A percentile compares a stretch with the other conserved stretches of the same genome.
These are phyloP conservation scores for Dolichotis patagonum DNA, from an alignment of 2,113 vertebrate species.

Conservation along the genomic window DNA sequence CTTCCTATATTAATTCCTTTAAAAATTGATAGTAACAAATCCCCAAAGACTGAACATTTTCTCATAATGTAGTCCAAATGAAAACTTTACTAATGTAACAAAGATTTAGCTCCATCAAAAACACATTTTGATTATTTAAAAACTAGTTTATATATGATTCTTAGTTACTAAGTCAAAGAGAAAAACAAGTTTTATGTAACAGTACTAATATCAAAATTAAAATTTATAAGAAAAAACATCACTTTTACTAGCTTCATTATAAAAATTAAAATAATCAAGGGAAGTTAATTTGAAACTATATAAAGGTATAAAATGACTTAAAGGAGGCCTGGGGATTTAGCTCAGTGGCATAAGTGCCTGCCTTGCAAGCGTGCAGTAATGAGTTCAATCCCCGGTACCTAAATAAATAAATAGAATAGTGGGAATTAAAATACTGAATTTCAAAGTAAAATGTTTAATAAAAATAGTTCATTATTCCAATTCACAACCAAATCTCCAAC, in stretches of 20 bases:
- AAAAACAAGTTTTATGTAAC: neutral
- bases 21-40: neutral
- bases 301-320: neutral
- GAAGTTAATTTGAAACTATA: neutral
- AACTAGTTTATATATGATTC: neutral
- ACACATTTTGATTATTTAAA: neutral
- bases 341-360: too few relatives aligned
- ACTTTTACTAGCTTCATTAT: neutral
- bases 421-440: conserved; percentile 14
- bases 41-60: neutral
- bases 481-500: neutral
- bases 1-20: neutral
- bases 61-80: neutral
- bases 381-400: too few relatives aligned
- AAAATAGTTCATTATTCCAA: neutral
- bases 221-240: conserved; percentile 10
- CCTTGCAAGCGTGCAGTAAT: too few relatives aligned
- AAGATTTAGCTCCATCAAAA: neutral
- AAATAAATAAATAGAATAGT: neutral
- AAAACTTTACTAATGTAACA: conserved; percentile 32
- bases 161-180: neutral
- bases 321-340: neutral
- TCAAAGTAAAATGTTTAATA: neutral
- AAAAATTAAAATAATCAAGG: neutral
- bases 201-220: neutral